Conservation (phyloP, 2,888 invertebrate species). For the Drosophila phalerata region DNA sequence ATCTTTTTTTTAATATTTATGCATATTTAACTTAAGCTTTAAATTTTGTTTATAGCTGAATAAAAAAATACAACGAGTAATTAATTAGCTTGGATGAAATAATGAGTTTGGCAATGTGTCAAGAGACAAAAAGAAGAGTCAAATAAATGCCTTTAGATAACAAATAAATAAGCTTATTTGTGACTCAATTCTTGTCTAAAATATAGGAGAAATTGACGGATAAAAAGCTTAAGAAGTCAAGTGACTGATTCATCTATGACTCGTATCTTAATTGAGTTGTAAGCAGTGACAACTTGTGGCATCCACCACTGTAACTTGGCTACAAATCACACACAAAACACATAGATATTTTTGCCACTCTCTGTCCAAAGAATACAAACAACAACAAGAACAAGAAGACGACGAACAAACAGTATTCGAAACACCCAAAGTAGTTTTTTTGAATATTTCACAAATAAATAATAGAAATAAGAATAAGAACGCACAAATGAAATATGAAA, state of each 20-base stretch:
- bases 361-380: slow-evolving; percentile 57
- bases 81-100: slow-evolving; percentile 33
- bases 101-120: slow-evolving; percentile 46
- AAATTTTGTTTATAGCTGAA: slow-evolving; percentile 15
- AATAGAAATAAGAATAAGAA: slow-evolving; percentile 31
- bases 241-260: slow-evolving; percentile 11
- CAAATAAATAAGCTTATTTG: slow-evolving; percentile 2
- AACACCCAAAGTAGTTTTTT: slow-evolving; percentile 59
- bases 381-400: slow-evolving; percentile 33
- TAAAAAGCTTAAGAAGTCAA: slow-evolving; percentile 4
- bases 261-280: slow-evolving; percentile 2
- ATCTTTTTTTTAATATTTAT: neutral
- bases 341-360: slow-evolving; percentile 58
- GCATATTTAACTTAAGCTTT: slow-evolving; percentile 8
- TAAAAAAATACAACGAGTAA: slow-evolving; percentile 29
- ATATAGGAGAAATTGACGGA: slow-evolving; percentile 8
- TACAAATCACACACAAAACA: slow-evolving; percentile 22
- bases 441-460: slow-evolving; percentile 51
- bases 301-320: slow-evolving; percentile 51
- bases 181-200: slow-evolving; percentile 42
- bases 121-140: slow-evolving; percentile 17
- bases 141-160: slow-evolving; percentile 26
- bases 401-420: slow-evolving; percentile 23
- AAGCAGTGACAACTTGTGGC: slow-evolving; percentile 24
- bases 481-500: slow-evolving; percentile 68